Base-by-base conservation (phyloP, 2,888 invertebrate species). In the Drosophila anceps region DNA sequence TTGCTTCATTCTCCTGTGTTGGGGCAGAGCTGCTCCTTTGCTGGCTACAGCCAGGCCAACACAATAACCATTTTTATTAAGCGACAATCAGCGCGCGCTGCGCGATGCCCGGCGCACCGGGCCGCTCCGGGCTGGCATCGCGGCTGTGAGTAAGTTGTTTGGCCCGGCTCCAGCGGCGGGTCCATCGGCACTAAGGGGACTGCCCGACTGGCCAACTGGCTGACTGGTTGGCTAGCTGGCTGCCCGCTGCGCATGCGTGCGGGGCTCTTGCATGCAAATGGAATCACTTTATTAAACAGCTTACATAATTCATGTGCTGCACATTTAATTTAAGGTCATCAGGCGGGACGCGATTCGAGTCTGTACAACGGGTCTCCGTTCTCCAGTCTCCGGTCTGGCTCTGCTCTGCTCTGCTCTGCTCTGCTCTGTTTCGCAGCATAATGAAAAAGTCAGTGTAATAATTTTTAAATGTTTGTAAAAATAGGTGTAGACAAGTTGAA, bases 271-370 rank as follows among this genome's bases (percentile, higher is more conserved):
- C 84, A 91, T 89, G 84, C 90, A 91, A 90, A 91, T 91, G 89
- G 86, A 86, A 90, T 91, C 88, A 91, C 91, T 91, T 91, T 91
- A 91, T 91, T 91, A 90, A 85, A 91, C 90, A 85, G 91, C 92
- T 91, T 91, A 91, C 92, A 91, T 91, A 91, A 91, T 88, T 91
- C 91, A 91, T 91, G 88, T 83, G 91, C 81, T 84, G 90, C 87
- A 88, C 91, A 91, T 88, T 91, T 90, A 91, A 91, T 91, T 91
- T 91, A 90, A 87, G 90, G 91, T 88, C 91, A 91, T 88, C 88
- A 85, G 81, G 67, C 69, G 65, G 51, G 76, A 68, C 72, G 57
- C 27, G 50, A 24, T 12, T 18, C 58, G 27, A 48, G 70, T 67
- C 57, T 67, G 66, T 69, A 54, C 69, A 69, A 67, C 55, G 69